Base-by-base conservation (phyloP, 2,113 vertebrate genomes). In the Lampris megalopsis region DNA sequence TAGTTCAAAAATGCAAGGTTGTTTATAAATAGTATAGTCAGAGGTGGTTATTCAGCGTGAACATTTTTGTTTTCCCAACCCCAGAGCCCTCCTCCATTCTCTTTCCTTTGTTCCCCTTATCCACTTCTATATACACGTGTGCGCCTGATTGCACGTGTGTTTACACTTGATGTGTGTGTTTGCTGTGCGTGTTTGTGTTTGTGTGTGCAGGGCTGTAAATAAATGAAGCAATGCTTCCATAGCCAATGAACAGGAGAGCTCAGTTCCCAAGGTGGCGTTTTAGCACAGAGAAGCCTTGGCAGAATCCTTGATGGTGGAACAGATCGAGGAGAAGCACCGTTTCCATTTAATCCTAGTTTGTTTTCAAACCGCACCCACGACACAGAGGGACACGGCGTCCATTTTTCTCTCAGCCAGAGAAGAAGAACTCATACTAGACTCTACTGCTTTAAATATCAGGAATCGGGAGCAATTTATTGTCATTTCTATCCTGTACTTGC, bases 221-320 rank as follows among this genome's bases (percentile, higher is more conserved):
- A 88, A 87, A 91, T 77, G 68, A 87, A 79, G 83, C 89, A 87
- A 86, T 85, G 81, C 87, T 89, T 82, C 89, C 84, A 50, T 71
- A 65, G 82, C 50, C 49, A 54, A 84, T 86, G 84, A 90, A 87
- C 84, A 86, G 74, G 69, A 77, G 71, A 85, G 71, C 79, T 81
- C 62, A 80, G 82, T 84, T 91, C 88, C 91, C 87, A 81, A 73
- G 68, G 81, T 81, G 75, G 81, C 68, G 1, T 76, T 92, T 92
- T 85, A 91, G 83, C 79, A 77, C 72, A 77, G 77, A 87, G 79
- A 84, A 72, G 77, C 79, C 71, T 61, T 79, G 73, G 72, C 75
- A 73, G 72, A 86, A 79, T 78, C 79, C 75, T 87, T 69, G 81
- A 79, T 60, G 56, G 77, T 76, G 71, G 69, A 77, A 79, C 75